Percentiles rank a stretch among this genome's conserved stretches.
Evolutionary conservation across 2,888 invertebrate genomes (phyloP).

Genomic region (Augiades crinisus): DNA sequence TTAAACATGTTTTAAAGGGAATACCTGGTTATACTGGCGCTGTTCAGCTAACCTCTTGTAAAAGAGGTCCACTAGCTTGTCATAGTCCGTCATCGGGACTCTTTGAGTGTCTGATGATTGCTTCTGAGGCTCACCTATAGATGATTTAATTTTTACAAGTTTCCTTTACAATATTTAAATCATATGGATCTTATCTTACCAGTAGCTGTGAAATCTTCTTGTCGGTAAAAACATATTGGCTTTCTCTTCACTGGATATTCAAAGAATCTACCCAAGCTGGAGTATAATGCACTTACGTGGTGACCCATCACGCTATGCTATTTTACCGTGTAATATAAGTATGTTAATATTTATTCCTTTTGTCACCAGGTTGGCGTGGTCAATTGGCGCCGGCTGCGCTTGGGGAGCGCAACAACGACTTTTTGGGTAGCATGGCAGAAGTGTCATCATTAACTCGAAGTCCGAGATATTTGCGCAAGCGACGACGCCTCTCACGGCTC

Average conservation of each 20-base stretch:
- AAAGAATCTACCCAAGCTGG: slow-evolving; percentile 71
- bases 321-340: no score
- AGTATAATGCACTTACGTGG: slow-evolving; percentile 63
- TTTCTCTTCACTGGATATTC: slow-evolving; percentile 82
- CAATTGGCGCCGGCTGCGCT: slow-evolving; percentile 46
- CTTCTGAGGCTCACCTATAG: slow-evolving; percentile 56
- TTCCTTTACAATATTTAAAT: neutral
- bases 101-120: slow-evolving; percentile 47
- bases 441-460: slow-evolving; percentile 45
- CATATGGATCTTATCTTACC: slow-evolving; percentile 44
- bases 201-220: slow-evolving; percentile 80
- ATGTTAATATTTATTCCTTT: no score
- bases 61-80: slow-evolving; percentile 76
- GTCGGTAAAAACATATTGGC: slow-evolving; percentile 80
- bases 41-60: slow-evolving; percentile 75
- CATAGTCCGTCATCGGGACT: slow-evolving; percentile 68
- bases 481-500: slow-evolving; percentile 89
- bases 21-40: slow-evolving; percentile 69
- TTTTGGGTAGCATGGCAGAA: slow-evolving; percentile 77
- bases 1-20: no score
- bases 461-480: slow-evolving; percentile 82
- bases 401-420: slow-evolving; percentile 51
- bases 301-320: no score
- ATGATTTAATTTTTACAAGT: no score
- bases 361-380: slow-evolving; percentile 48